Evolutionary conservation across 1,140 invertebrate genomes (phyloP).

Genomic region (Apolygus lucorum): DNA sequence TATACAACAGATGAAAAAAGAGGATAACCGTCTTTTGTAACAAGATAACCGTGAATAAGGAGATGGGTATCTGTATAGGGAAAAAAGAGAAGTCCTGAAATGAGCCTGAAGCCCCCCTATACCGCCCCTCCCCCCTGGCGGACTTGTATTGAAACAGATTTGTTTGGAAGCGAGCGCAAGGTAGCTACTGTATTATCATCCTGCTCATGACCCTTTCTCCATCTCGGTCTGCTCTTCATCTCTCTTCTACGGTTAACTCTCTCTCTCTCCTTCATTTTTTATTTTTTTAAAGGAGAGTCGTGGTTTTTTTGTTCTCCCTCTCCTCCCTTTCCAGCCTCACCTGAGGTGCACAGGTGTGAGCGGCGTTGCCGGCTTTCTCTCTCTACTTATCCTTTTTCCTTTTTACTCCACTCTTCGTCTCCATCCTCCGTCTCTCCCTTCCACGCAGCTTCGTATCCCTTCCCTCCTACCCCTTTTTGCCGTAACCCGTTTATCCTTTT

Average conservation of each 20-base stretch:
- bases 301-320: neutral
- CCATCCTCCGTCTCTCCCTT: too few species aligned
- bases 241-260: neutral
- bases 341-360: slow-evolving; percentile 14
- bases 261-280: neutral
- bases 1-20: too few species aligned
- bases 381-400: too few species aligned
- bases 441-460: neutral
- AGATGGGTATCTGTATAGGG: too few species aligned
- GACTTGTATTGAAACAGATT: slow-evolving; percentile 1
- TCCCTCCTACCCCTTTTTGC: neutral
- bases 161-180: slow-evolving; percentile 4
- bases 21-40: too few species aligned
- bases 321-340: neutral
- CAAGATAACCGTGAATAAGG: too few species aligned
- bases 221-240: neutral
- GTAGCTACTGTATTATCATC: slow-evolving; percentile 6
- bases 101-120: too few species aligned
- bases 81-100: too few species aligned
- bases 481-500: slow-evolving; percentile 6
- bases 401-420: neutral
- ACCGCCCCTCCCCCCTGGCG: too few species aligned
- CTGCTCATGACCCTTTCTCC: neutral
- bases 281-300: neutral
- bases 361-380: slow-evolving; percentile 9